These are phyloP conservation scores for Argynnis bischoffii DNA, from an alignment of 2,888 invertebrate species.

Conservation along the genomic window DNA sequence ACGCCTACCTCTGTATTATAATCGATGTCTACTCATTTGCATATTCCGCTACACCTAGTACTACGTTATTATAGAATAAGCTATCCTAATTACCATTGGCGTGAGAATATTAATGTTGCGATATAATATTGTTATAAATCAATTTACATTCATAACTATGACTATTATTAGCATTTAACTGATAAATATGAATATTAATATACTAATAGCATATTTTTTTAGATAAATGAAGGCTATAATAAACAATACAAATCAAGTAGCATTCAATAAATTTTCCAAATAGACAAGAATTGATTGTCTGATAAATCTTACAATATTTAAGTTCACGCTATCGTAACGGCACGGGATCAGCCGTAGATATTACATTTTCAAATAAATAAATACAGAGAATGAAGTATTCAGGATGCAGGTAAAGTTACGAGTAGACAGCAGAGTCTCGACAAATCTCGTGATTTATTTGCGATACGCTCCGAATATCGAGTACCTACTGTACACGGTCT, in stretches of 20 bases:
- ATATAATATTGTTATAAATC: slow-evolving; percentile 32
- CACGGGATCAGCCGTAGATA: slow-evolving; percentile 76
- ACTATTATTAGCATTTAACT: slow-evolving; percentile 49
- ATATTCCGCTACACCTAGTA: slow-evolving; percentile 36
- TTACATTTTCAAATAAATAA: slow-evolving; percentile 82
- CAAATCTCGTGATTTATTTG: slow-evolving; percentile 81
- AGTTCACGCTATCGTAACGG: slow-evolving; percentile 69
- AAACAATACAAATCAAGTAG: slow-evolving; percentile 1
- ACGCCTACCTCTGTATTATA: slow-evolving; percentile 37
- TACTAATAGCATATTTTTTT: slow-evolving; percentile 5
- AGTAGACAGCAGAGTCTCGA: slow-evolving; percentile 74
- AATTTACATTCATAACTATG: slow-evolving; percentile 26
- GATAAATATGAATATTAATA: slow-evolving; percentile 14
- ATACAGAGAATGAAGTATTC: slow-evolving; percentile 80
- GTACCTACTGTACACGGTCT: slow-evolving; percentile 63
- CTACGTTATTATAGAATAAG: slow-evolving; percentile 37
- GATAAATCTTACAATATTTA: slow-evolving; percentile 73
- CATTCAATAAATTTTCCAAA: slow-evolving; percentile 16
- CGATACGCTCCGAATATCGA: slow-evolving; percentile 79
- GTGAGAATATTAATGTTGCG: slow-evolving; percentile 38
- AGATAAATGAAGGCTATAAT: background rate
- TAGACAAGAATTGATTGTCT: background rate
- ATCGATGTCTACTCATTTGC: slow-evolving; percentile 38
- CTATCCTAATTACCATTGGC: slow-evolving; percentile 35
- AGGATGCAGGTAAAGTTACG: slow-evolving; percentile 78